Base-by-base conservation (phyloP, 2,113 vertebrate genomes). In the Myanophis thanlyinensis region DNA sequence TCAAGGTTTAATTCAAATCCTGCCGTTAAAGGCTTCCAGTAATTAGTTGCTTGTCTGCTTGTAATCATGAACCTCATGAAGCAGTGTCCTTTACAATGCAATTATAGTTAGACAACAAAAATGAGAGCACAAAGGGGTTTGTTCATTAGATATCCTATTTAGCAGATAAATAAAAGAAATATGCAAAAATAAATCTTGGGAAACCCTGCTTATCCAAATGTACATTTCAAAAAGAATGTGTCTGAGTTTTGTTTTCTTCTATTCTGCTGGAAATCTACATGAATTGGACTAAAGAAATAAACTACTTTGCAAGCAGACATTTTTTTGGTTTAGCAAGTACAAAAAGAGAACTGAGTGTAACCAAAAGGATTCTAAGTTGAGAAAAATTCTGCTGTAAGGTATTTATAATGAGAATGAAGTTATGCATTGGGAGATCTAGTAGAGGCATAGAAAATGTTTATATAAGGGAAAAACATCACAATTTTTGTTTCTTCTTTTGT, bases 1-100 rank as follows among this genome's bases (percentile, higher is more conserved):
- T 94, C 92, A 85, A 93, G 62, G 87, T 94, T 96, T 95, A 96
- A 95, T 96, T 96, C 94, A 95, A 23, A 92, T 91, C 92, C 91
- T 93, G 95, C 92, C 94, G 91, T 93, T 94, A 92, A 95, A 94
- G 87, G 91, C 94, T 93, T 96, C 87, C 89, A 93, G 94, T 96
- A 95, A 96, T 97, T 96, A 96, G 91, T 94, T 85, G 48, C 80
- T 86, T 92, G 0, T 95, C 94, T 96, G 93, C 94, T 93, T 96
- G 93, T 94, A 90, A 95, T 94, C 35, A 0, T 92, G 52, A 95
- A 93, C 94, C 95, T 96, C 88, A 96, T 92, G 95, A 93, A 95
- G 73, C 92, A 93, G 6, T 0, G 0, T 0, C 47, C 94, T 89
- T 93, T 90, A 53, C 88, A 93, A 89, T 52, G 52, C 92, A 90